Conservation (phyloP, 2,797 vertebrate genomes). For the Molossus molossus region DNA sequence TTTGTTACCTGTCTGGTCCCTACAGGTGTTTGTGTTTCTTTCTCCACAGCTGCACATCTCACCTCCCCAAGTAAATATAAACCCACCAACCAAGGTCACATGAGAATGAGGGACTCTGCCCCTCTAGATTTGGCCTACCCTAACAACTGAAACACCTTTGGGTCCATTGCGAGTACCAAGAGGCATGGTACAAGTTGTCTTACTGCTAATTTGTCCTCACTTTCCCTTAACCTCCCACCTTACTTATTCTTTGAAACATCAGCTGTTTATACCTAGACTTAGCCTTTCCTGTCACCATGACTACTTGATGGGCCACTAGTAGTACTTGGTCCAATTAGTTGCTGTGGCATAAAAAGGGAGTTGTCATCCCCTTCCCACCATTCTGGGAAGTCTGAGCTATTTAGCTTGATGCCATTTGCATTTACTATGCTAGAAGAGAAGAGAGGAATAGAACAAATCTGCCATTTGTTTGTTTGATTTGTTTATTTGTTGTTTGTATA, state of each 20-base stretch:
- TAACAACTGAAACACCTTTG: background rate
- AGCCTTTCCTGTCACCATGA: background rate
- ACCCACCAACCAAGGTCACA: background rate
- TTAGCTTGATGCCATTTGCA: background rate
- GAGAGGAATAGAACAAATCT: background rate
- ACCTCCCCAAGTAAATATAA: background rate
- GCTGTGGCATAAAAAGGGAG: background rate
- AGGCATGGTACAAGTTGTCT: background rate
- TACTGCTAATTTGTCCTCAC: background rate
- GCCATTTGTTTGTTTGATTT: background rate
- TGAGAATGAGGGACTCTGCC: background rate
- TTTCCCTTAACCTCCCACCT: background rate
- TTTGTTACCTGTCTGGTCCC: background rate
- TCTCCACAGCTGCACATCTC: background rate
- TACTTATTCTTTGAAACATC: background rate
- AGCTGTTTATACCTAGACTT: background rate
- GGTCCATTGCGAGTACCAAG: background rate
- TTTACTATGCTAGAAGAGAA: background rate
- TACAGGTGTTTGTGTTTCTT: background rate
- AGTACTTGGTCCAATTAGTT: background rate
- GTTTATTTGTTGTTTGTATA: background rate
- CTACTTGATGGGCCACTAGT: background rate
- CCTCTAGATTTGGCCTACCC: background rate
- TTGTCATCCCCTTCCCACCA: background rate
- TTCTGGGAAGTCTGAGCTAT: background rate